These are phyloP conservation scores for Ditylenchus dipsaci DNA, from an alignment of 1,140 invertebrate species.

Conservation along the genomic window DNA sequence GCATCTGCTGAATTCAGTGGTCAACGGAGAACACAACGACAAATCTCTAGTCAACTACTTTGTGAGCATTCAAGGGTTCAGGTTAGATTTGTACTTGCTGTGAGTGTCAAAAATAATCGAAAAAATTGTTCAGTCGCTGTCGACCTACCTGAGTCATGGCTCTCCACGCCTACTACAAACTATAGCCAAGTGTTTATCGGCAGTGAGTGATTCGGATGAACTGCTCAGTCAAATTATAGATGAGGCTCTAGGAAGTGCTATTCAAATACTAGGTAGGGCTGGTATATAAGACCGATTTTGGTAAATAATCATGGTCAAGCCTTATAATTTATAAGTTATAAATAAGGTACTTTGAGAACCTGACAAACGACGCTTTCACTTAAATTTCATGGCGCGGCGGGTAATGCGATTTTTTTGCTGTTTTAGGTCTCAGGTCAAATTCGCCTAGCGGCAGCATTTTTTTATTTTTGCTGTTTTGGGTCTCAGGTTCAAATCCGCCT, in stretches of 20 bases:
- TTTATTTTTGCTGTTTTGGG: too few species aligned
- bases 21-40: background rate
- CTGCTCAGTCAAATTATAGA: constrained; percentile 11
- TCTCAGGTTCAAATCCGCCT: too few species aligned
- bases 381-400: too few species aligned
- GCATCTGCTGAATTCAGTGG: constrained; percentile 9
- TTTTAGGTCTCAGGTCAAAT: too few species aligned
- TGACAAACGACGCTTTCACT: too few species aligned
- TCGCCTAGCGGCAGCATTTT: too few species aligned
- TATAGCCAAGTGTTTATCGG: constrained; percentile 20
- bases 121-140: constrained; percentile 1
- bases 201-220: constrained; percentile 19
- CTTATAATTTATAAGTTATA: too few species aligned
- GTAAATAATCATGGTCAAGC: too few species aligned
- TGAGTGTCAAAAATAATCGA: background rate
- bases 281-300: too few species aligned
- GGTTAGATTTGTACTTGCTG: background rate
- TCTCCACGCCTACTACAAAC: constrained; percentile 25
- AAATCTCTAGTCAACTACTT: constrained; percentile 11
- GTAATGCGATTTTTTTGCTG: too few species aligned
- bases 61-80: background rate
- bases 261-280: constrained; percentile 19
- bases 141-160: background rate
- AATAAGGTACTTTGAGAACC: too few species aligned
- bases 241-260: constrained; percentile 4